A percentile compares a stretch with the other conserved stretches of the same genome.
phyloP scores from a whole-genome alignment of 2,888 invertebrate species.

The Chalcis sispes region DNA sequence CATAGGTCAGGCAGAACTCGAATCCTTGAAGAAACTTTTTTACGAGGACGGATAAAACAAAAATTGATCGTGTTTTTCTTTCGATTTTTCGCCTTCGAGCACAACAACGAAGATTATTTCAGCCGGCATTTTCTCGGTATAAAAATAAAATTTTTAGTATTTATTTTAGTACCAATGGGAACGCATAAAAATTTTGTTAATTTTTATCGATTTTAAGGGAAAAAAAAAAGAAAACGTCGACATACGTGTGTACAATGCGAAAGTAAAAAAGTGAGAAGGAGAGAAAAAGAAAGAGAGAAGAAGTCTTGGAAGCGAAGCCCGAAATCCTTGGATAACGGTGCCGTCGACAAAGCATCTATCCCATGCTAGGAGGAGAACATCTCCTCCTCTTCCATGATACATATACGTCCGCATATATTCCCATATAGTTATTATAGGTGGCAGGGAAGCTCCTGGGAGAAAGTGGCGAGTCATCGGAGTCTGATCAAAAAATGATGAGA shows the following conservation, averaged over 20 bases:
- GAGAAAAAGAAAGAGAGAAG: conserved; percentile 2
- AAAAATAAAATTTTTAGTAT: too few species aligned
- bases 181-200: too few species aligned
- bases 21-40: conserved; percentile 4
- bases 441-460: conserved; percentile 50
- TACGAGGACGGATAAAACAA: not conserved
- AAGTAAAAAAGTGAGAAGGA: conserved; percentile 16
- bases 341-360: conserved; percentile 34
- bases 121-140: too few species aligned
- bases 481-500: conserved; percentile 67
- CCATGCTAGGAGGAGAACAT: conserved; percentile 23
- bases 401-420: not conserved
- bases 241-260: too few species aligned
- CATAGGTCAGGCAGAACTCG: conserved; percentile 73
- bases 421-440: conserved; percentile 34
- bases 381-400: too few species aligned
- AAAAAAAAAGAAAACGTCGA: too few species aligned
- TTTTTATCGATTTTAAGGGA: too few species aligned
- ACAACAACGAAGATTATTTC: too few species aligned
- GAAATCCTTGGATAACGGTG: conserved; percentile 69
- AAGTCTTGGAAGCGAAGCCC: conserved; percentile 61
- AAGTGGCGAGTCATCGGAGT: conserved; percentile 66
- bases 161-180: too few species aligned
- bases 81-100: not conserved
- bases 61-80: not conserved